These are phyloP conservation scores for Choreutis nemorana DNA, from an alignment of 2,888 invertebrate genomes.

Conservation along the genomic window DNA sequence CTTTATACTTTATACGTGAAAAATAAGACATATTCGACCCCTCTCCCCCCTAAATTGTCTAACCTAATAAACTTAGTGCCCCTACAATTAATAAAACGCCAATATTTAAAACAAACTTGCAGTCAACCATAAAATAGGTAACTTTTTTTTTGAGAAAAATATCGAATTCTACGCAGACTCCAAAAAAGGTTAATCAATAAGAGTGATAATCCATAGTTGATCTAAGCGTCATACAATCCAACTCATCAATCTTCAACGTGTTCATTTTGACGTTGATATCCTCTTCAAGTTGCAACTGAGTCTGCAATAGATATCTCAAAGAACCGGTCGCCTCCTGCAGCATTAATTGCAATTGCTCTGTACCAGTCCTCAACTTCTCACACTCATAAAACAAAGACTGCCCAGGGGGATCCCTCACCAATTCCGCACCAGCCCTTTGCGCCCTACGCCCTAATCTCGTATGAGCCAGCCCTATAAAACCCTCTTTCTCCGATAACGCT, in stretches of 20 bases:
- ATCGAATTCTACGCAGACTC: too few relatives aligned
- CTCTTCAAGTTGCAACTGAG: slow-evolving; percentile 81
- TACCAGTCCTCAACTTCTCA: slow-evolving; percentile 62
- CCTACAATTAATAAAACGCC: too few relatives aligned
- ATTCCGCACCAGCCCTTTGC: slow-evolving; percentile 74
- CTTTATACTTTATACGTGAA: too few relatives aligned
- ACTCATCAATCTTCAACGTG: slow-evolving; percentile 83
- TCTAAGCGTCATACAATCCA: slow-evolving; percentile 77
- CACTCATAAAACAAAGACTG: slow-evolving; percentile 69
- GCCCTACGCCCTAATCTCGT: slow-evolving; percentile 76
- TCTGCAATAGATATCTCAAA: slow-evolving; percentile 75
- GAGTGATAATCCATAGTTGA: slow-evolving; percentile 70
- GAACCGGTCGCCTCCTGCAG: slow-evolving; percentile 72
- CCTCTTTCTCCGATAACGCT: slow-evolving; percentile 75
- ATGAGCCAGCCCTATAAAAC: slow-evolving; percentile 76
- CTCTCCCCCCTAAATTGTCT: too few relatives aligned
- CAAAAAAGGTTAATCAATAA: slow-evolving; percentile 42
- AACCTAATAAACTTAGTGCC: too few relatives aligned
- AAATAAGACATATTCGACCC: too few relatives aligned
- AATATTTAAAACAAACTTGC: too few relatives aligned
- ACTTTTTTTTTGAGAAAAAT: too few relatives aligned
- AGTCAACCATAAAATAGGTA: too few relatives aligned
- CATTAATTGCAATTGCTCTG: slow-evolving; percentile 64
- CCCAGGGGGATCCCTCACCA: slow-evolving; percentile 78
- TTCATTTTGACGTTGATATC: slow-evolving; percentile 84